These are phyloP conservation scores for Falco cherrug DNA, from an alignment of 2,797 vertebrate species.

Conservation along the genomic window DNA sequence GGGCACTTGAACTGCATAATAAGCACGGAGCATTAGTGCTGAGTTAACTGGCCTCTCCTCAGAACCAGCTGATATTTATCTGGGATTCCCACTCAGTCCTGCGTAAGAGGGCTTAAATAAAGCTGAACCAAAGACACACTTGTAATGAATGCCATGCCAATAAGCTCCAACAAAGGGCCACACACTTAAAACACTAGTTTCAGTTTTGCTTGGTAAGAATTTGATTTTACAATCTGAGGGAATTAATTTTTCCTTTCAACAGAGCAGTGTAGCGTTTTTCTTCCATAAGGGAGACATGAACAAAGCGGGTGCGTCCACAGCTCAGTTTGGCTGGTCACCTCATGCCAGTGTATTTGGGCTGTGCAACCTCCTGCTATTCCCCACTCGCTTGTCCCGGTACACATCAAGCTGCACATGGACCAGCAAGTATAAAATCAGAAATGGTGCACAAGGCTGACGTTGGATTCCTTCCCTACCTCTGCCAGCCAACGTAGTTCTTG, in stretches of 20 bases:
- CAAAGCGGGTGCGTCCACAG: not conserved
- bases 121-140: not conserved
- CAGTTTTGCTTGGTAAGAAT: not conserved
- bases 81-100: not conserved
- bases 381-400: not conserved
- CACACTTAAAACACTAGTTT: not conserved
- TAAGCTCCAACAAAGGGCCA: not conserved
- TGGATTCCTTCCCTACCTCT: not conserved
- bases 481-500: not conserved
- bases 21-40: not conserved
- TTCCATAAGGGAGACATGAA: not conserved
- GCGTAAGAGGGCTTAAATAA: not conserved
- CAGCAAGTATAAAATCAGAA: not conserved
- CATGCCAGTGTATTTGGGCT: not conserved
- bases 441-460: not conserved
- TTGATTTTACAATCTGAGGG: not conserved
- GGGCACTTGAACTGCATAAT: not conserved
- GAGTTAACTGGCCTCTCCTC: not conserved
- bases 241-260: not conserved
- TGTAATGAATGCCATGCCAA: not conserved
- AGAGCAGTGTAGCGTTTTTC: not conserved
- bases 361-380: not conserved
- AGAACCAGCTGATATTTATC: conserved; percentile 42
- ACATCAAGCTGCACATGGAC: rapidly evolving
- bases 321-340: not conserved